Conservation (phyloP, 64 coral and sea anemone genomes). For the Actinia tenebrosa region DNA sequence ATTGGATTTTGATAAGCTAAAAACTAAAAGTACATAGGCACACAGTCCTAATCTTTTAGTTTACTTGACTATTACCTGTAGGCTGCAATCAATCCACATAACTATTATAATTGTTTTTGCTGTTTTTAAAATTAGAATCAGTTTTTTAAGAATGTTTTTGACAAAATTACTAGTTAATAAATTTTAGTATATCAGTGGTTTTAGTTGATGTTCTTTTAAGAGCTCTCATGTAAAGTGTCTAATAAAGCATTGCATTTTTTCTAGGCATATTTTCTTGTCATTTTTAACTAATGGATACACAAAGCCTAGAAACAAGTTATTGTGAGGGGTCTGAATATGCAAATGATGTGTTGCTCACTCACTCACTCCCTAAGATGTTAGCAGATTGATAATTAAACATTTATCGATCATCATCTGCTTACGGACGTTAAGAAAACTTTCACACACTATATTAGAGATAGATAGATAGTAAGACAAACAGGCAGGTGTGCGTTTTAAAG, state of each 20-base stretch:
- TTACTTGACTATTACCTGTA: not conserved
- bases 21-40: not conserved
- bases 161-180: not conserved
- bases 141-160: not conserved
- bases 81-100: not conserved
- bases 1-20: not conserved
- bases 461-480: no score
- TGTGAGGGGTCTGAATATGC: no score
- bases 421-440: no score
- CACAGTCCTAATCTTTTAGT: not conserved
- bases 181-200: not conserved
- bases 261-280: not conserved
- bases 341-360: no score
- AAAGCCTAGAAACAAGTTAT: no score
- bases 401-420: no score
- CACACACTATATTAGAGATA: no score
- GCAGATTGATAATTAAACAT: no score
- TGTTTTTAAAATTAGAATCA: no score
- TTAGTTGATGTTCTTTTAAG: not conserved
- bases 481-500: no score
- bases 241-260: not conserved
- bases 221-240: not conserved
- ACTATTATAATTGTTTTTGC: no score
- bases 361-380: no score
- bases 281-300: not conserved